Evolutionary conservation across 2,113 vertebrate species (phyloP).

Genomic region (Maccullochella peelii): DNA sequence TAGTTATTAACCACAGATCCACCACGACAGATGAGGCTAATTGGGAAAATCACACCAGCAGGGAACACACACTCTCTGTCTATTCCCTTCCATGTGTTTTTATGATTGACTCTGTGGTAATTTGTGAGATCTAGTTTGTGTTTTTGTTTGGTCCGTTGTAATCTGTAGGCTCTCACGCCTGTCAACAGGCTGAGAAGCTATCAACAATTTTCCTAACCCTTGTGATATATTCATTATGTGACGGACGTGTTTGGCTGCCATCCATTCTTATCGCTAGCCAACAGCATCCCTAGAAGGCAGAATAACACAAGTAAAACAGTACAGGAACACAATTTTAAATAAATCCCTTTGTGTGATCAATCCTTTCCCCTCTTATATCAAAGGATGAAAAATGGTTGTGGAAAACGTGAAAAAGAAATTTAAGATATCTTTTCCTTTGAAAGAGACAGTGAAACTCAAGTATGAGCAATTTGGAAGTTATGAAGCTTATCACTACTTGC

Average conservation of each 20-base stretch:
- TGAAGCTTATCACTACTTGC: neutral
- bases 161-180: slow-evolving; percentile 37
- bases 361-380: neutral
- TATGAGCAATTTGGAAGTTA: neutral
- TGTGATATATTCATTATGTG: slow-evolving; percentile 55
- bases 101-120: slow-evolving; percentile 23
- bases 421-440: neutral
- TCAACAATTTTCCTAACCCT: slow-evolving; percentile 32
- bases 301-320: neutral
- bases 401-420: neutral
- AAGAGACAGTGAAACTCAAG: neutral
- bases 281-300: slow-evolving; percentile 7
- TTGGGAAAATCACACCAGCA: slow-evolving; percentile 54
- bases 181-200: slow-evolving; percentile 27
- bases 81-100: slow-evolving; percentile 27
- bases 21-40: slow-evolving; percentile 54
- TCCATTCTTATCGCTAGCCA: slow-evolving; percentile 27
- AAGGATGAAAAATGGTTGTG: neutral
- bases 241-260: slow-evolving; percentile 44
- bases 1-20: slow-evolving; percentile 56
- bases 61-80: slow-evolving; percentile 25
- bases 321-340: neutral
- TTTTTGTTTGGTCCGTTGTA: slow-evolving; percentile 42
- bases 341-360: neutral
- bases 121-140: slow-evolving; percentile 28